Base-by-base conservation (phyloP, 1,140 invertebrate genomes). In the Lordiphosa clarofinis region DNA sequence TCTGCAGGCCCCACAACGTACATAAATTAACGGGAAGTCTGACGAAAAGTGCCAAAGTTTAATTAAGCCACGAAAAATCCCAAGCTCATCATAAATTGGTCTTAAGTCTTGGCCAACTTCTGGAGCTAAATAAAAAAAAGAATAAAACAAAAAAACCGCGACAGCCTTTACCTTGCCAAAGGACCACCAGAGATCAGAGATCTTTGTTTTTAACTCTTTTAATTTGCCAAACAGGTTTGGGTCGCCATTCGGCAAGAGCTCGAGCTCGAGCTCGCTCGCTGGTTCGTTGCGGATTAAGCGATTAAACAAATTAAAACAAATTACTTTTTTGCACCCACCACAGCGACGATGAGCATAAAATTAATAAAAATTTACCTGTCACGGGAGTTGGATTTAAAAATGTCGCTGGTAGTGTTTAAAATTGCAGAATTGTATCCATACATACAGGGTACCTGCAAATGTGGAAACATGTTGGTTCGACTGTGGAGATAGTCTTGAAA, bases 271-370 rank as follows among this genome's bases (percentile, higher is more conserved):
- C 28, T 31, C 28, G 28, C 6, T 31, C 28, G 28, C 28, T 8
- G 28, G 64, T 53, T 54, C 47, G 73, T 57, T 71, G 70, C 67
- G 75, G 81, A 86, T 86, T 86, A 86, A 86, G 81, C 84, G 81
- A 86, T 86, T 86, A 86, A 86, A 73, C 82, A 86, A 87, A 86
- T 86, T 86, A 86, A 86, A 86, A 86, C 81, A 86, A 86, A 86
- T 86, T 86, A 81, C 74, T 79, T 86, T 86, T 81, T 79, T 82
- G 76, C 81, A 86, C 75, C 78, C 79, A 84, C 78, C 78, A 86
- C 78, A 59, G 78, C 69, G 78, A 53, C 72, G 72, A 63, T 58
- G 53, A 58, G 76, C 67, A 82, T 82, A 72, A 82, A 82, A 82
- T 84, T 73, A 82, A 82, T 84, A 82, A 76, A 72, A 84, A 76